Percentiles rank a stretch among this genome's conserved stretches.
Conservation (phyloP, 1,140 invertebrate genomes). For the Drosophila pectinifera region DNA sequence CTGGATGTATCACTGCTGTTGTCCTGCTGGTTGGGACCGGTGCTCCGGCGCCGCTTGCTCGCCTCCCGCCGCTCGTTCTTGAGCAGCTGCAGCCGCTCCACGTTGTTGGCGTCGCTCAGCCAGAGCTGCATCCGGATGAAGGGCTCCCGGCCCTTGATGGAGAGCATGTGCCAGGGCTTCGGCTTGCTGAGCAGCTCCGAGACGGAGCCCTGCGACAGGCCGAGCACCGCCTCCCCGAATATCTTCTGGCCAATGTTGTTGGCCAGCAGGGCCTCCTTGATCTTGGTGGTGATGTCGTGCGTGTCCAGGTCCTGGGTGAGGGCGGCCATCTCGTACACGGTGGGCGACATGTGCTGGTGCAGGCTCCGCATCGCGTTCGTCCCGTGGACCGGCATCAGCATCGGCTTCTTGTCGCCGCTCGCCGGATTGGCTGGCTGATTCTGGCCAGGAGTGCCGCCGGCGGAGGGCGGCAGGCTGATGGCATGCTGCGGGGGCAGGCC, state of each 20-base stretch:
- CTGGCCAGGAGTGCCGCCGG: conserved; percentile 19
- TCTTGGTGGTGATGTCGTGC: conserved; percentile 97
- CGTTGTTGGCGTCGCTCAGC: conserved; percentile 97
- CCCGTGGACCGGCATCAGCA: conserved; percentile 83
- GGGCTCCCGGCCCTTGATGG: conserved; percentile 98
- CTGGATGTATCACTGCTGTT: conserved; percentile 94
- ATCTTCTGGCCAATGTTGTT: conserved; percentile 99
- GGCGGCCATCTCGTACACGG: conserved; percentile 98
- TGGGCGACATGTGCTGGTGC: conserved; percentile 93
- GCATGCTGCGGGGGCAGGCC: conserved; percentile 88
- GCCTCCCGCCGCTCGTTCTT: conserved; percentile 96
- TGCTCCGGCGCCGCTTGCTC: conserved; percentile 93
- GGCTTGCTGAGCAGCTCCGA: conserved; percentile 98
- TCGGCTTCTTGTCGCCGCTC: conserved; percentile 86
- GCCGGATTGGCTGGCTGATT: conserved; percentile 51
- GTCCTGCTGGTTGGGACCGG: conserved; percentile 91
- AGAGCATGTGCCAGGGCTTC: conserved; percentile 99
- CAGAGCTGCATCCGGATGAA: conserved; percentile 99
- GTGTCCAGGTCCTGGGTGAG: conserved; percentile 98
- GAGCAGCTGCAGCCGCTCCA: conserved; percentile 93
- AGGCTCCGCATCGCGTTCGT: conserved; percentile 88
- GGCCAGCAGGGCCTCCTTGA: conserved; percentile 97
- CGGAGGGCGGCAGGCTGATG: conserved; percentile 85
- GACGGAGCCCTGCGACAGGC: conserved; percentile 98
- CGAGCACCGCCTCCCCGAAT: conserved; percentile 98